Evolutionary conservation across 2,888 invertebrate species (phyloP).

Genomic region (Pogonocherus hispidulus): DNA sequence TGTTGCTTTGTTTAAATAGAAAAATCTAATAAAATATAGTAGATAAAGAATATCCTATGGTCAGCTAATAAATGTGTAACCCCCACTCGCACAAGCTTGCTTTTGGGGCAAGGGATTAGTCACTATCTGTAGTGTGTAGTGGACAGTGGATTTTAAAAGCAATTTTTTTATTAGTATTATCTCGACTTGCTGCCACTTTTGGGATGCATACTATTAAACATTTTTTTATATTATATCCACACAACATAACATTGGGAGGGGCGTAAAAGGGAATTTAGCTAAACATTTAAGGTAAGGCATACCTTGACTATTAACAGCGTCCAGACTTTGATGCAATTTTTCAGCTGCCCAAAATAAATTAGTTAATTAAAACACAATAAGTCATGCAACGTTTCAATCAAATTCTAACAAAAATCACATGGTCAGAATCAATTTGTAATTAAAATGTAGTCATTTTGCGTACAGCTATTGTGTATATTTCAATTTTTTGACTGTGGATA

Average conservation of each 20-base stretch:
- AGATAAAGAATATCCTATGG: too few relatives aligned
- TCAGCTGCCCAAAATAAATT: conserved; percentile 70
- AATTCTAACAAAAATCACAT: conserved; percentile 26
- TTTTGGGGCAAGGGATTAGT: too few relatives aligned
- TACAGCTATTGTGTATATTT: neutral
- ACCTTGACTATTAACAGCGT: conserved; percentile 78
- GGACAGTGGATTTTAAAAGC: too few relatives aligned
- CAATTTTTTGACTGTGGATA: too few relatives aligned
- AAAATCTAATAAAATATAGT: too few relatives aligned
- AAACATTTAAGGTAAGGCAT: conserved; percentile 60
- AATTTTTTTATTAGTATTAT: too few relatives aligned
- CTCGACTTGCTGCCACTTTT: neutral
- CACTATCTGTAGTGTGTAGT: too few relatives aligned
- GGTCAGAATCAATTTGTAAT: neutral
- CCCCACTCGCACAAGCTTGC: too few relatives aligned
- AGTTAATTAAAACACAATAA: conserved; percentile 51
- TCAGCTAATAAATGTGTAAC: too few relatives aligned
- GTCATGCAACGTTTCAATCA: conserved; percentile 24
- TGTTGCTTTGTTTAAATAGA: too few relatives aligned
- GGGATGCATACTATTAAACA: neutral
- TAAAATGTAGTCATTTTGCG: neutral
- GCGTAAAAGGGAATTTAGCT: conserved; percentile 43
- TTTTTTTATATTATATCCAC: conserved; percentile 14
- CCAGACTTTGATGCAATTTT: conserved; percentile 76
- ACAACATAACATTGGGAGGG: conserved; percentile 18